A percentile compares a stretch with the other conserved stretches of the same genome.
Evolutionary conservation across 2,113 vertebrate species (phyloP).

Genomic region (Aix galericulata): DNA sequence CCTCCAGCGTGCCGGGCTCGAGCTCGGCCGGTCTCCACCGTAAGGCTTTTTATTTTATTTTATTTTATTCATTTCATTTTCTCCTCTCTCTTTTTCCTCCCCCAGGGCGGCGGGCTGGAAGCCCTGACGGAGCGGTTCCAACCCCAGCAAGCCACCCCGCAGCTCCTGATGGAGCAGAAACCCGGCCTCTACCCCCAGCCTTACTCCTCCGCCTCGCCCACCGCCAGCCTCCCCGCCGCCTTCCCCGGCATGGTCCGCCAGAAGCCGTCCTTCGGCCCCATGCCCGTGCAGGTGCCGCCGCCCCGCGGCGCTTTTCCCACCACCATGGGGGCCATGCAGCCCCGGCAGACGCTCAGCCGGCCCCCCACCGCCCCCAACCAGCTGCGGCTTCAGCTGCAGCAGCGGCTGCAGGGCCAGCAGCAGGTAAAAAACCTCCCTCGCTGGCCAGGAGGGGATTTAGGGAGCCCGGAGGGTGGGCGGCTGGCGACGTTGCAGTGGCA

Average conservation of each 20-base stretch:
- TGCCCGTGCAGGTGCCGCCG: slow-evolving; percentile 74
- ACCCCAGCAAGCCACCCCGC: slow-evolving; percentile 75
- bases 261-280: slow-evolving; percentile 79
- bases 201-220: slow-evolving; percentile 82
- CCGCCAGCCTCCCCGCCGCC: slow-evolving; percentile 67
- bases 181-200: slow-evolving; percentile 82
- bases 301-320: slow-evolving; percentile 83
- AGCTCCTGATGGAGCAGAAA: slow-evolving; percentile 86
- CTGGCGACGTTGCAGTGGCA: neutral
- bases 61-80: no score
- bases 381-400: slow-evolving; percentile 91
- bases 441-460: neutral
- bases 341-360: slow-evolving; percentile 78
- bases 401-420: slow-evolving; percentile 90
- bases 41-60: neutral
- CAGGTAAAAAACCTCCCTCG: slow-evolving; percentile 75
- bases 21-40: neutral
- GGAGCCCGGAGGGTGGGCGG: neutral
- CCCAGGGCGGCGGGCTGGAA: slow-evolving; percentile 88
- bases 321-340: slow-evolving; percentile 73
- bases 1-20: neutral
- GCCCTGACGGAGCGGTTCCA: slow-evolving; percentile 81
- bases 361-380: slow-evolving; percentile 82
- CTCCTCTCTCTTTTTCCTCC: neutral
- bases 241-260: slow-evolving; percentile 85